Percentiles rank a stretch among this genome's conserved stretches.
These are phyloP conservation scores for Brachylomia viminalis DNA, from an alignment of 2,888 invertebrate genomes.

Conservation along the genomic window DNA sequence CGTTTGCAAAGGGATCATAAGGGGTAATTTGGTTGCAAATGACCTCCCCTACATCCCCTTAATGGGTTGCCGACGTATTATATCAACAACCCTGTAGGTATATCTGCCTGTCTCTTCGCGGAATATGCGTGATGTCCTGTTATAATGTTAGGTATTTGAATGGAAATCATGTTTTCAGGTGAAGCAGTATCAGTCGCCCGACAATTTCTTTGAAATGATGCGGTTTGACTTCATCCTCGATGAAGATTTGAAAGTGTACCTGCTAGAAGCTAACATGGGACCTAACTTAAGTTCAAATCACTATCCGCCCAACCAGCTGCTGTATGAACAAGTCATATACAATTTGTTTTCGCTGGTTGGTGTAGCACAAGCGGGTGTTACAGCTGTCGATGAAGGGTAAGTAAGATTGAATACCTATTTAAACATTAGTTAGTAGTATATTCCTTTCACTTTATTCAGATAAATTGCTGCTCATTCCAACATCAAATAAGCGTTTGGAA, in stretches of 20 bases:
- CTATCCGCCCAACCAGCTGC: conserved; percentile 95
- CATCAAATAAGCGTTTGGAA: not conserved
- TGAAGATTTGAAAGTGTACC: conserved; percentile 95
- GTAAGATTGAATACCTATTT: conserved; percentile 16
- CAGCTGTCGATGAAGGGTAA: conserved; percentile 63
- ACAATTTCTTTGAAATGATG: conserved; percentile 98
- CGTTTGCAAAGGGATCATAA: no score
- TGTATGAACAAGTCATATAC: conserved; percentile 98
- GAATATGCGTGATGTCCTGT: not conserved
- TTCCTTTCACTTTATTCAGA: not conserved
- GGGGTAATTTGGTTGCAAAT: no score
- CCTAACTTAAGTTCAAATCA: conserved; percentile 98
- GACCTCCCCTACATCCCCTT: no score
- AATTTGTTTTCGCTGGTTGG: conserved; percentile 95
- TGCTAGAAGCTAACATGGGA: conserved; percentile 99
- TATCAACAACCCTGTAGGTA: no score
- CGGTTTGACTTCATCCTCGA: conserved; percentile 98
- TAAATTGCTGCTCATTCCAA: not conserved
- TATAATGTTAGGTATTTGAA: not conserved
- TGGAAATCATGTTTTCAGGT: conserved; percentile 74
- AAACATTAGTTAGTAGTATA: no score
- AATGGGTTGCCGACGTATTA: no score
- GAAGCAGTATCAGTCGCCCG: conserved; percentile 86
- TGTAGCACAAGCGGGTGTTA: conserved; percentile 83
- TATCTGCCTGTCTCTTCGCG: not conserved